These are phyloP conservation scores for Hormiphora californensis DNA, from an alignment of 37 sponge, comb jelly and placozoan genomes.

Conservation along the genomic window DNA sequence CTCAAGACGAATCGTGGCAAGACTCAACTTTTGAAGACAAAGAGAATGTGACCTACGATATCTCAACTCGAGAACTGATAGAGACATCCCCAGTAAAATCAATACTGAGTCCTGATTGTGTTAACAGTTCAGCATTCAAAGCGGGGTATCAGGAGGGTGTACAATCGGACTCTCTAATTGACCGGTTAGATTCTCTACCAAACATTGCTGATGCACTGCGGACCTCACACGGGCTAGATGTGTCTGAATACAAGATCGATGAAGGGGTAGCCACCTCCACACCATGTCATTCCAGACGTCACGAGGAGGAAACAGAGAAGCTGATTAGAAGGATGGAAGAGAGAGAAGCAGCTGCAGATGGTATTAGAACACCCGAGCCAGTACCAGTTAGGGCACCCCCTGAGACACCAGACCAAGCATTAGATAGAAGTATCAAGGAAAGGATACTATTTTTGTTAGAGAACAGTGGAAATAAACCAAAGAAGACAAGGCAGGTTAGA, in stretches of 20 bases:
- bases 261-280: neutral
- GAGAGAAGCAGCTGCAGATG: neutral
- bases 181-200: neutral
- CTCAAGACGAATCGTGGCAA: neutral
- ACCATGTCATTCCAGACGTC: no score
- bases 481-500: neutral
- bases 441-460: conserved; percentile 7
- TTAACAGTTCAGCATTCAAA: neutral
- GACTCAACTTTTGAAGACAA: neutral
- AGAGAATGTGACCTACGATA: neutral
- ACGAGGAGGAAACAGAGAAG: neutral
- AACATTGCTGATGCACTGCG: neutral
- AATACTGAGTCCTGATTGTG: neutral
- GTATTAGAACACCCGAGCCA: neutral
- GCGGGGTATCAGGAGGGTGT: neutral
- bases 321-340: neutral
- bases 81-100: conserved; percentile 3
- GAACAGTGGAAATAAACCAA: neutral
- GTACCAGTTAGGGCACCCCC: no score
- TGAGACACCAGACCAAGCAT: neutral
- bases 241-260: neutral
- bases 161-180: neutral
- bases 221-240: neutral
- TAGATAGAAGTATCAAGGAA: neutral
- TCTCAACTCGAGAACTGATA: neutral